These are phyloP conservation scores for Lasius platythorax DNA, from an alignment of 2,888 invertebrate genomes.

Conservation along the genomic window DNA sequence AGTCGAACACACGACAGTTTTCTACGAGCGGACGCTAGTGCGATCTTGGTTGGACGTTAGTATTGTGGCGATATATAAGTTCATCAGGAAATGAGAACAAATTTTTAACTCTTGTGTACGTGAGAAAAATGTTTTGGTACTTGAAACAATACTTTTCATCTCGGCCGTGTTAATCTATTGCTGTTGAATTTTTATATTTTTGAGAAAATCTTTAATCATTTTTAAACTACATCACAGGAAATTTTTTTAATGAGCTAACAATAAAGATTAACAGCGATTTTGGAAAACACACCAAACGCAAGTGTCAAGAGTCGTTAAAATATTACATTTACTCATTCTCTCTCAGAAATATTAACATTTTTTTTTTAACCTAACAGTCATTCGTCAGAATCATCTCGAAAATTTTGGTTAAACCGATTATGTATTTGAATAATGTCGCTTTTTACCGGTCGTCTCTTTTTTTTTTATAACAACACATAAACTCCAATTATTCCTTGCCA, in stretches of 20 bases:
- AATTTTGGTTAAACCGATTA: conserved; percentile 52
- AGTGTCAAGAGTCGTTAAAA: not conserved
- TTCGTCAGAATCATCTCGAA: conserved; percentile 19
- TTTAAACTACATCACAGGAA: not conserved
- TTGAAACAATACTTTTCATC: not conserved
- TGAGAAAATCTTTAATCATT: not conserved
- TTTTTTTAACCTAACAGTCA: conserved; percentile 26
- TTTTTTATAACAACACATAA: conserved; percentile 54
- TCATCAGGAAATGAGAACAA: not conserved
- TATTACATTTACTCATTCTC: not conserved
- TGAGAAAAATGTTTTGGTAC: not conserved
- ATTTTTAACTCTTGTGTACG: not conserved
- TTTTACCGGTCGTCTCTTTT: conserved; percentile 21
- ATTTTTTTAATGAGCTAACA: not conserved
- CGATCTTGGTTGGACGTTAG: conserved; percentile 5
- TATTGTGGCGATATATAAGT: conserved; percentile 7
- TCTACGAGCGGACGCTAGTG: not conserved
- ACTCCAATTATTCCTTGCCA: conserved; percentile 76
- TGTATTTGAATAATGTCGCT: conserved; percentile 30
- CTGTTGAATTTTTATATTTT: not conserved
- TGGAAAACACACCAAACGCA: not conserved
- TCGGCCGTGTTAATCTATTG: not conserved
- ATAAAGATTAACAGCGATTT: conserved; percentile 14
- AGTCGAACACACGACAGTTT: not conserved
- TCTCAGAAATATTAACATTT: not conserved